A percentile compares a stretch with the other conserved stretches of the same genome.
phyloP scores from a whole-genome alignment of 2,888 invertebrate species.

The Caenorhabditis sp. region DNA sequence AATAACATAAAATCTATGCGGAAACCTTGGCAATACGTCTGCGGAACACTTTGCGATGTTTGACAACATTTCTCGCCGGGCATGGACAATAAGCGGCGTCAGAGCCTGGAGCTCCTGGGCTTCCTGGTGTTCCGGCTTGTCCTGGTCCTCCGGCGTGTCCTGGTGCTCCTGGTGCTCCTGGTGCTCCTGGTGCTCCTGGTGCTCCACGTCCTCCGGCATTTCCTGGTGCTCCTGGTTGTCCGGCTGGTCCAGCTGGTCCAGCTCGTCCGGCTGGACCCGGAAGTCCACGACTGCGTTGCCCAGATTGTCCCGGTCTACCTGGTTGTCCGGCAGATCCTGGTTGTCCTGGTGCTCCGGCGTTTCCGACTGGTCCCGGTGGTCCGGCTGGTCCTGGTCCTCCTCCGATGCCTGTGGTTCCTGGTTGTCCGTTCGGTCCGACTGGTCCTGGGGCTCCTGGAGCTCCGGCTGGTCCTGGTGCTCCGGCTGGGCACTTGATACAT shows the following conservation, averaged over 20 bases:
- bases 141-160: constrained; percentile 35
- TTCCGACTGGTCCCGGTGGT: constrained; percentile 49
- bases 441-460: constrained; percentile 40
- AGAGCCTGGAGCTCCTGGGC: constrained; percentile 42
- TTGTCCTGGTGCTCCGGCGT: constrained; percentile 47
- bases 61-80: constrained; percentile 29
- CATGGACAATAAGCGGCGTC: constrained; percentile 45
- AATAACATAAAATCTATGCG: background rate
- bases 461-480: constrained; percentile 42
- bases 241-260: constrained; percentile 45
- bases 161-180: constrained; percentile 39
- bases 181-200: constrained; percentile 34
- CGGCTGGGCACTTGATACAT: constrained; percentile 39
- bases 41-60: constrained; percentile 32
- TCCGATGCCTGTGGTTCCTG: constrained; percentile 40
- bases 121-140: constrained; percentile 40
- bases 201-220: constrained; percentile 34
- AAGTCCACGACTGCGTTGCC: constrained; percentile 37
- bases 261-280: constrained; percentile 45
- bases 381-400: constrained; percentile 45
- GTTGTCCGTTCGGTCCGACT: constrained; percentile 46
- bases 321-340: constrained; percentile 37
- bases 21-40: constrained; percentile 40
- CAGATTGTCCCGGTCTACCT: constrained; percentile 39
- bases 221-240: constrained; percentile 46